Conservation (phyloP, 2,113 vertebrate genomes). For the Pao palembangensis region DNA sequence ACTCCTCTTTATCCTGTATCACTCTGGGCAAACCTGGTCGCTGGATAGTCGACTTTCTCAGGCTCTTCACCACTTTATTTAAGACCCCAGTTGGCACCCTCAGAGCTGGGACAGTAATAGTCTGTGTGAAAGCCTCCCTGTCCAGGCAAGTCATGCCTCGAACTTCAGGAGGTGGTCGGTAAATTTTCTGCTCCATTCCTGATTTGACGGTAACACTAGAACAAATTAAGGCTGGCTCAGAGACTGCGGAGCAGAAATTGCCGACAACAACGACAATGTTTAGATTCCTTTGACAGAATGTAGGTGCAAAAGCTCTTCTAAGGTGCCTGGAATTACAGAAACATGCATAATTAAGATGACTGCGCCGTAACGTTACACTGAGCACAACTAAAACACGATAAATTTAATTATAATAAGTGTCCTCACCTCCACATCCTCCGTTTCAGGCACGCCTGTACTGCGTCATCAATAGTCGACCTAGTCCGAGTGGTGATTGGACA, state of each 20-base stretch:
- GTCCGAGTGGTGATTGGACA: conserved; percentile 53
- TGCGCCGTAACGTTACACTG: background rate
- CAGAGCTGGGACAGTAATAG: conserved; percentile 82
- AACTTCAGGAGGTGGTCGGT: conserved; percentile 76
- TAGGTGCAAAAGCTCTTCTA: conserved; percentile 16
- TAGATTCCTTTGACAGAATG: conserved; percentile 15
- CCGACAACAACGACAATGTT: background rate
- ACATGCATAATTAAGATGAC: background rate
- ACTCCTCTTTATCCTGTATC: conserved; percentile 78
- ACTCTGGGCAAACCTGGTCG: conserved; percentile 85
- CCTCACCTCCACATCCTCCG: conserved; percentile 68
- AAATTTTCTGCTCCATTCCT: conserved; percentile 75
- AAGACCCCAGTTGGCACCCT: conserved; percentile 79
- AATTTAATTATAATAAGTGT: background rate
- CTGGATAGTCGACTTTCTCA: conserved; percentile 80
- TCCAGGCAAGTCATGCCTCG: conserved; percentile 90
- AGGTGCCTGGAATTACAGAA: conserved; percentile 38
- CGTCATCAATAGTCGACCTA: conserved; percentile 57
- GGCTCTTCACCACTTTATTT: conserved; percentile 75
- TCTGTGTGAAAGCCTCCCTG: conserved; percentile 84
- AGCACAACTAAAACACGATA: background rate
- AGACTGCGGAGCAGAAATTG: conserved; percentile 1
- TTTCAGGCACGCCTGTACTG: conserved; percentile 6
- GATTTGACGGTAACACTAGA: conserved; percentile 6
- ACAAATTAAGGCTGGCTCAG: background rate